These are phyloP conservation scores for Serranus cabrilla DNA, from an alignment of 2,797 vertebrate species.

Conservation along the genomic window DNA sequence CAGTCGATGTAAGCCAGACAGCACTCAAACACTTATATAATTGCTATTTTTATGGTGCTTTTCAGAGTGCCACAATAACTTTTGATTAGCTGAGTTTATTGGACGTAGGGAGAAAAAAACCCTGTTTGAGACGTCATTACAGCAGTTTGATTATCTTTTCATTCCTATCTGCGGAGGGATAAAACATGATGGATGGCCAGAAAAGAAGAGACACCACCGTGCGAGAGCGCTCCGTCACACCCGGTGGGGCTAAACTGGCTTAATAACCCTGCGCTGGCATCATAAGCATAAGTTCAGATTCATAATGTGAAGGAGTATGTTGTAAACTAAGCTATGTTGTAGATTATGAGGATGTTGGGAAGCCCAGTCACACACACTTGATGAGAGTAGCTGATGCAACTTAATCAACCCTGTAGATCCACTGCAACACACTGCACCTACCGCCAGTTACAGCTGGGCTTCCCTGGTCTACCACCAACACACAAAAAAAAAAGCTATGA, in stretches of 20 bases:
- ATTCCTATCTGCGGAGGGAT: constrained; percentile 83
- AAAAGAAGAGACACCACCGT: constrained; percentile 52
- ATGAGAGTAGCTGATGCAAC: constrained; percentile 39
- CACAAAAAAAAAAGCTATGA: constrained; percentile 23
- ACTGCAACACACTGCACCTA: constrained; percentile 14
- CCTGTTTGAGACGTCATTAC: constrained; percentile 72
- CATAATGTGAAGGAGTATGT: constrained; percentile 56
- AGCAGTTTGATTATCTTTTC: constrained; percentile 84
- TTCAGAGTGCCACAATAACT: constrained; percentile 84
- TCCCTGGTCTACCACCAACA: constrained; percentile 1
- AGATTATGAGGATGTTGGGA: constrained; percentile 55
- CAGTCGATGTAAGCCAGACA: constrained; percentile 66
- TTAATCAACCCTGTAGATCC: constrained; percentile 17
- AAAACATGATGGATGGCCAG: constrained; percentile 77
- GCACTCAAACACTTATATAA: constrained; percentile 82
- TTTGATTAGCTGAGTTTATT: constrained; percentile 87
- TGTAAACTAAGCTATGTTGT: constrained; percentile 40
- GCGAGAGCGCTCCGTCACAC: constrained; percentile 49
- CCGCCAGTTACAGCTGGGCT: not conserved
- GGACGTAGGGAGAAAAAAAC: constrained; percentile 50
- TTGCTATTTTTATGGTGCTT: constrained; percentile 84
- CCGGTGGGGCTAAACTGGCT: constrained; percentile 59
- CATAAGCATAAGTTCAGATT: constrained; percentile 56
- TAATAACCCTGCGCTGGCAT: constrained; percentile 64
- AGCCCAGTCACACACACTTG: constrained; percentile 28